Base-by-base conservation (phyloP, 2,113 vertebrate species). In the Siniperca chuatsi region DNA sequence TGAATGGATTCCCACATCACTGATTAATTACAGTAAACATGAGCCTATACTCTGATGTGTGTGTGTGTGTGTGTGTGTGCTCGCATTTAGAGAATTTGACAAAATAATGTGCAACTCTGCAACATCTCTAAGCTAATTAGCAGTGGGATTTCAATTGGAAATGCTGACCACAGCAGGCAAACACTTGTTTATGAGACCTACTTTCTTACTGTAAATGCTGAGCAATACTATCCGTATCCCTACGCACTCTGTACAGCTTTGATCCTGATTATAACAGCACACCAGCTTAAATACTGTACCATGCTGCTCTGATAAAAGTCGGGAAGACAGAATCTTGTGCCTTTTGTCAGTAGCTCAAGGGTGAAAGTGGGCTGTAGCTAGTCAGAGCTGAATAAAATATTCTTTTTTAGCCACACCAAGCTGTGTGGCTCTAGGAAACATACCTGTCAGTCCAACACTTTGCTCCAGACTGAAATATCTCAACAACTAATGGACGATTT, bases 51-150 rank as follows among this genome's bases (percentile, higher is more conserved):
- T 69, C 16, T 37, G 35, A 6, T 8, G 6, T 42, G 67, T 81
- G 78, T 37, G 35, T 61, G 20, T 18, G 16, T n/a, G 60, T 10
- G 20, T 20, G 64, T 65, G 74, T 57, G 29, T 4, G 35, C 1
- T 25, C 21, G 69, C 61, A 79, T 88, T 85, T 69, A 69, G 54
- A 83, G 66, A 83, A 81, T 89, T 33, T 78, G 58, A 81, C 46
- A 55, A 50, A 78, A 78, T 84, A 82, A 81, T 75, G 78, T 87
- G 75, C 84, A 86, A 87, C 69, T 75, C 84, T 87, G 85, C 90
- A 92, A 70, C 88, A 89, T 92, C 78, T 91, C 82, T 10, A 58
- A 83, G 70, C 77, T 89, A 89, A 90, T 92, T 87, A 89, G 82
- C 37, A 23, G 1, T 9, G 86, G 85, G 72, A 79, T 90, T 88